These are phyloP conservation scores for Cetoscarus ocellatus DNA, from an alignment of 2,797 vertebrate genomes.

Conservation along the genomic window DNA sequence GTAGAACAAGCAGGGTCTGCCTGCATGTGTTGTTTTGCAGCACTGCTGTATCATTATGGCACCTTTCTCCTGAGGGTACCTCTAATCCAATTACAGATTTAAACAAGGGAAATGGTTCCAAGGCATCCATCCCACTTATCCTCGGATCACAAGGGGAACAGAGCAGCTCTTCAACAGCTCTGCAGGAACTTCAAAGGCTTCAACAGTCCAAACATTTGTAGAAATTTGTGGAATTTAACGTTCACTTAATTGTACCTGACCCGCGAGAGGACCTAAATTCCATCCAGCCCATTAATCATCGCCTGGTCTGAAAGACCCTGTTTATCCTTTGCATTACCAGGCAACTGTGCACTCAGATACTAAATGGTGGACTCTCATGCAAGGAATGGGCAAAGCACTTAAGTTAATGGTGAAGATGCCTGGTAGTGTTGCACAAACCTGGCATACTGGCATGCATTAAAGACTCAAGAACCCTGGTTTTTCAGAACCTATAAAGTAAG, in stretches of 20 bases:
- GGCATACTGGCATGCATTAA: too few relatives aligned
- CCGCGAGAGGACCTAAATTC: slow-evolving; percentile 52
- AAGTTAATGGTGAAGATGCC: too few relatives aligned
- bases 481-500: too few relatives aligned
- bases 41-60: slow-evolving; percentile 60
- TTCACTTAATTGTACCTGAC: slow-evolving; percentile 69
- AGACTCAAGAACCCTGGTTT: too few relatives aligned
- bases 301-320: slow-evolving; percentile 26
- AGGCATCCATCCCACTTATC: slow-evolving; percentile 69
- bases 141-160: slow-evolving; percentile 60
- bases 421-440: too few relatives aligned
- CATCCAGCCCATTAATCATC: slow-evolving; percentile 63
- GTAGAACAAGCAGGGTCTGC: slow-evolving; percentile 14
- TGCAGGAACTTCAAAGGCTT: slow-evolving; percentile 67
- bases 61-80: slow-evolving; percentile 70
- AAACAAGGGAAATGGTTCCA: slow-evolving; percentile 71
- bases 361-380: too few relatives aligned
- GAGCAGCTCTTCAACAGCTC: slow-evolving; percentile 61
- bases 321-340: too few relatives aligned
- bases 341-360: too few relatives aligned
- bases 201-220: slow-evolving; percentile 68
- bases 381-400: too few relatives aligned
- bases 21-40: slow-evolving; percentile 42
- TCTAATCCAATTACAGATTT: slow-evolving; percentile 76
- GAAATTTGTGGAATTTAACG: slow-evolving; percentile 73